Percentiles rank a stretch among this genome's conserved stretches.
These are phyloP conservation scores for rat (Rattus norvegicus) DNA, from an alignment of 2,113 vertebrate species.

Conservation along the genomic window DNA sequence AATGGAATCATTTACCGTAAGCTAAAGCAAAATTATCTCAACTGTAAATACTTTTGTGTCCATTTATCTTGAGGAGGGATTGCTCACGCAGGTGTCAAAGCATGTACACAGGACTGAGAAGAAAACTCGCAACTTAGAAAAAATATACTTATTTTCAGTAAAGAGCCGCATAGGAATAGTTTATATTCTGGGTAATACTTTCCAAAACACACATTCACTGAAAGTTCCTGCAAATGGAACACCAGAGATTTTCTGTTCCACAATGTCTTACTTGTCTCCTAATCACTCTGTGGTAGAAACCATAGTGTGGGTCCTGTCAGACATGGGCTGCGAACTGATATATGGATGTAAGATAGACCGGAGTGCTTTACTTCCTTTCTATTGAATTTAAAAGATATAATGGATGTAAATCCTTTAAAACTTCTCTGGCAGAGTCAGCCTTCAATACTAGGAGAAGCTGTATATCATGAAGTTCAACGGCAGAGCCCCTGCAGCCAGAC, in stretches of 20 bases:
- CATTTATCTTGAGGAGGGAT: not conserved
- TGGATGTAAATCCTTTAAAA: slow-evolving; percentile 75
- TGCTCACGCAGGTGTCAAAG: not conserved
- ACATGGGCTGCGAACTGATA: slow-evolving; percentile 8
- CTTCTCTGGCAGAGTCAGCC: slow-evolving; percentile 68
- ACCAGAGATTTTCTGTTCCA: not conserved
- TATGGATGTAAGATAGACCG: slow-evolving; percentile 2
- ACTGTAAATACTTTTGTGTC: not conserved
- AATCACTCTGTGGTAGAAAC: not conserved
- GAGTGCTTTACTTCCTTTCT: slow-evolving; percentile 27
- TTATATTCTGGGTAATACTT: not conserved
- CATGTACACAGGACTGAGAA: not conserved
- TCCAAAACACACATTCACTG: not conserved
- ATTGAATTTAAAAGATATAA: slow-evolving; percentile 73
- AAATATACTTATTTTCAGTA: not conserved
- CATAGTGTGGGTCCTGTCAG: not conserved
- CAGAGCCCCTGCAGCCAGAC: slow-evolving; percentile 54
- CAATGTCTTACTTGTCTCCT: slow-evolving; percentile 40
- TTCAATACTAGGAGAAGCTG: slow-evolving; percentile 47
- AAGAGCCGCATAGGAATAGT: slow-evolving; percentile 1
- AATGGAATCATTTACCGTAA: not conserved
- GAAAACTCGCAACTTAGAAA: not conserved
- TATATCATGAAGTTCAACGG: slow-evolving; percentile 71
- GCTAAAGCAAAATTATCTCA: slow-evolving; percentile 30
- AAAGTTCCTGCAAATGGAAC: not conserved